Evolutionary conservation across 2,888 invertebrate species (phyloP).

Genomic region (Trachelus tabidus): DNA sequence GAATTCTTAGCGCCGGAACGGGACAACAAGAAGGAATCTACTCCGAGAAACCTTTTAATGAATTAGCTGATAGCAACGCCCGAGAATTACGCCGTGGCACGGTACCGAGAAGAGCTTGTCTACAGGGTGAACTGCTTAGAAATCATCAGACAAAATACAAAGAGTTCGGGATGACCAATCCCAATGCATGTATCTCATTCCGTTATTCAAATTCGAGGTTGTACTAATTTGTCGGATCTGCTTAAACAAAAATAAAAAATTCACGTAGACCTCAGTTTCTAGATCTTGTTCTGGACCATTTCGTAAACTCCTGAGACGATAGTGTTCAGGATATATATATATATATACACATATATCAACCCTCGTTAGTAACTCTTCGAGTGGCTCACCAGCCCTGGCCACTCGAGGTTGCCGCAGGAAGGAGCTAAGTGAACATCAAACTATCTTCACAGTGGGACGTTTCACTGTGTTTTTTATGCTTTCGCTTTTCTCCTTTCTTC

Average conservation of each 20-base stretch:
- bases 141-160: not conserved
- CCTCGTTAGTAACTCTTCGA: not conserved
- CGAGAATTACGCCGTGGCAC: conserved; percentile 29
- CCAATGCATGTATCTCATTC: not conserved
- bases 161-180: not conserved
- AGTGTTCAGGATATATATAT: not conserved
- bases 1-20: conserved; percentile 20
- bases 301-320: not conserved
- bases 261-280: not conserved
- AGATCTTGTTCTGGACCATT: not conserved
- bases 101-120: conserved; percentile 16
- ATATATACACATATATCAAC: not conserved
- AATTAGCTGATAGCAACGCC: conserved; percentile 32
- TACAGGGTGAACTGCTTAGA: conserved; percentile 4
- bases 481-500: not conserved
- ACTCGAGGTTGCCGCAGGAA: not conserved
- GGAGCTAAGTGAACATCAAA: not conserved
- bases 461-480: not conserved
- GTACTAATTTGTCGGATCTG: not conserved
- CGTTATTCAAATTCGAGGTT: not conserved
- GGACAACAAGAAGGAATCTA: conserved; percentile 12
- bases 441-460: not conserved
- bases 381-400: not conserved
- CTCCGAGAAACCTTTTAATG: conserved; percentile 27
- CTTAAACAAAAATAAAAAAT: not conserved